Conservation (phyloP, 2,888 invertebrate genomes). For the Brachynemurus nebulosus region DNA sequence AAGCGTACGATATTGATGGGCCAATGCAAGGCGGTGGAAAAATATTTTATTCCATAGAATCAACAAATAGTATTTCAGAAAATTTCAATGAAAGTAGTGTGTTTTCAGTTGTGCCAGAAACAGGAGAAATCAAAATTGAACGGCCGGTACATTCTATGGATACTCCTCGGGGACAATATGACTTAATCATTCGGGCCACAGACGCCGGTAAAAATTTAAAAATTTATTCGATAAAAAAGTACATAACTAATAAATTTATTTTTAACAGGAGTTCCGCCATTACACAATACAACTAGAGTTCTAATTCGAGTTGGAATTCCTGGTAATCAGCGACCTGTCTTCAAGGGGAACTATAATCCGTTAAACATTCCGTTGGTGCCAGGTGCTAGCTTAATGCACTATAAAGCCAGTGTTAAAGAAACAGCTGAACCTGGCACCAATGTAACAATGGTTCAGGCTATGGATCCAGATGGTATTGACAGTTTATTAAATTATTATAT, state of each 20-base stretch:
- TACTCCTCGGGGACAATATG: slow-evolving; percentile 60
- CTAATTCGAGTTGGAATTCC: slow-evolving; percentile 63
- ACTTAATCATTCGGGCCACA: slow-evolving; percentile 50
- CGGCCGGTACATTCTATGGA: slow-evolving; percentile 55
- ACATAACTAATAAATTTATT: neutral
- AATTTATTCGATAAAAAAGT: neutral
- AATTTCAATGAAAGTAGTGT: slow-evolving; percentile 35
- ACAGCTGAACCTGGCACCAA: slow-evolving; percentile 53
- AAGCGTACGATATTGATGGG: slow-evolving; percentile 61
- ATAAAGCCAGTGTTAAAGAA: slow-evolving; percentile 55
- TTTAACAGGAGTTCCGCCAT: slow-evolving; percentile 41
- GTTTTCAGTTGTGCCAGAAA: slow-evolving; percentile 48
- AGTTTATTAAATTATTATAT: slow-evolving; percentile 53
- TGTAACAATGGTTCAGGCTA: slow-evolving; percentile 56
- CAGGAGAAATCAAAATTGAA: slow-evolving; percentile 55
- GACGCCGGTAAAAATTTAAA: slow-evolving; percentile 43
- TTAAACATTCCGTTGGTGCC: slow-evolving; percentile 28
- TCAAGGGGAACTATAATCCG: slow-evolving; percentile 53
- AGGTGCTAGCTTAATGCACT: slow-evolving; percentile 36
- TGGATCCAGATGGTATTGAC: slow-evolving; percentile 67
- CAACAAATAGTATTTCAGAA: slow-evolving; percentile 52
- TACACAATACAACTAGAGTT: slow-evolving; percentile 50
- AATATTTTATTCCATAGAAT: slow-evolving; percentile 49
- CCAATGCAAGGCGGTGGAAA: slow-evolving; percentile 54
- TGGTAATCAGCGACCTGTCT: slow-evolving; percentile 68